Evolutionary conservation across 2,797 vertebrate genomes (phyloP).

Genomic region (Sebastes jordani): DNA sequence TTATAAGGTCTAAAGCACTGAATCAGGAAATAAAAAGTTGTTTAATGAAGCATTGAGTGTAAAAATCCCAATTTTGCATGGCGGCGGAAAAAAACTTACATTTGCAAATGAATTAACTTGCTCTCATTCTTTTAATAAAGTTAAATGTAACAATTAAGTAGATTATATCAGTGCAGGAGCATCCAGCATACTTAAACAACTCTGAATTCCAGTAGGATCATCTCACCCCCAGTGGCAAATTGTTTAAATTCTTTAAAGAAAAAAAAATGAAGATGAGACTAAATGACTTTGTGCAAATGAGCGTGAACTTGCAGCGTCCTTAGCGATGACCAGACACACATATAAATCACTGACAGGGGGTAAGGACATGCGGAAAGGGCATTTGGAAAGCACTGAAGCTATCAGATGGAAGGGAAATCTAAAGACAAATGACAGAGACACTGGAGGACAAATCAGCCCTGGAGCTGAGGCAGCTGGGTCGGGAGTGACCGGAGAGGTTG

Average conservation of each 20-base stretch:
- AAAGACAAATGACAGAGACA: slow-evolving; percentile 73
- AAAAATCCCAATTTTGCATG: background rate
- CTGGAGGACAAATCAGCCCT: slow-evolving; percentile 67
- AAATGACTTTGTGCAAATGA: slow-evolving; percentile 51
- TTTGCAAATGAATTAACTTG: background rate
- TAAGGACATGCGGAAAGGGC: slow-evolving; percentile 61
- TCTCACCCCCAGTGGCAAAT: background rate
- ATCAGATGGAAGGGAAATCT: slow-evolving; percentile 66
- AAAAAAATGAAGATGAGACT: slow-evolving; percentile 22
- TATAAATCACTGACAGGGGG: slow-evolving; percentile 67
- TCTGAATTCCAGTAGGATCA: background rate
- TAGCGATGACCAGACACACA: slow-evolving; percentile 37
- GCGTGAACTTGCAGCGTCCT: slow-evolving; percentile 34
- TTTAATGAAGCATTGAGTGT: slow-evolving; percentile 5
- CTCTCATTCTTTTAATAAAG: slow-evolving; percentile 7
- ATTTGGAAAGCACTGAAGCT: slow-evolving; percentile 47
- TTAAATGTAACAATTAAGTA: background rate
- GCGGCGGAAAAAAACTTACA: background rate
- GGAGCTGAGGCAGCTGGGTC: slow-evolving; percentile 54
- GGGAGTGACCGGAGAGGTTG: slow-evolving; percentile 48
- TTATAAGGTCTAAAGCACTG: background rate
- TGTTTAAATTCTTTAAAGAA: slow-evolving; percentile 6
- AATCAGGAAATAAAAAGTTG: slow-evolving; percentile 16
- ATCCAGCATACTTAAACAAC: background rate
- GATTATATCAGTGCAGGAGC: background rate